Evolutionary conservation across 35 echinoderm and acorn worm species (phyloP), one percentile per base, ranked within the genome.

Genomic region (Ptychodera flava): DNA sequence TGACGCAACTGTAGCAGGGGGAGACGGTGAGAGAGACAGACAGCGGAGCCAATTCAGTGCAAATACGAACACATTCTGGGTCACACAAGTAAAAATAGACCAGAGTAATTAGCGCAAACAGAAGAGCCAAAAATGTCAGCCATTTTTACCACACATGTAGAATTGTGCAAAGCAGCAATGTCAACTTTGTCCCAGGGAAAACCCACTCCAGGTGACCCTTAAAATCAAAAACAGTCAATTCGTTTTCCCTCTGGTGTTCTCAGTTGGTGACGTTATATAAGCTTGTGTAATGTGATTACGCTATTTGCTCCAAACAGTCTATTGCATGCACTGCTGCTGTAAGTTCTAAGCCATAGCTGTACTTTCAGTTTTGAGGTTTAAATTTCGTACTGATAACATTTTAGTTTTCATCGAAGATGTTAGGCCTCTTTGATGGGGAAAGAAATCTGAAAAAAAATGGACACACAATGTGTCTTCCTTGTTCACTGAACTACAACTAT

Each of bases 101-200:
- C 45, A 22, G 6, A 22, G 45, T 64, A 64, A 64, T 64, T 64
- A 64, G 45, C 22, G 45, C 45, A 12, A 64, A 64, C 45, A 12
- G 45, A 64, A 64, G 45, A 64, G 45, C 22, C 45, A 64, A 64
- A 64, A 12, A 64, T 64, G 45, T 64, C 45, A 64, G 45, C 45
- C 45, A 64, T 64, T 64, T 64, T 64, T 64, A 64, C 45, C 45
- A 64, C 45, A 64, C 45, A 64, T 64, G 45, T 64, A 64, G 45
- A 64, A 12, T 22, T 64, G 45, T 6, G 6, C 6, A 22, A 64
- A 64, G 6, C 45, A n/a, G n/a, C 45, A 64, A 64, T 22, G 45
- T 64, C 45, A 64, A 64, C 6, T 64, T 22, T 64, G 22, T 22
- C 45, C 6, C 45, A 64, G n/a, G n/a, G 45, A 64, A 6, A 6